Conservation (phyloP, 2,113 vertebrate genomes). For the Oryzias woworae region DNA sequence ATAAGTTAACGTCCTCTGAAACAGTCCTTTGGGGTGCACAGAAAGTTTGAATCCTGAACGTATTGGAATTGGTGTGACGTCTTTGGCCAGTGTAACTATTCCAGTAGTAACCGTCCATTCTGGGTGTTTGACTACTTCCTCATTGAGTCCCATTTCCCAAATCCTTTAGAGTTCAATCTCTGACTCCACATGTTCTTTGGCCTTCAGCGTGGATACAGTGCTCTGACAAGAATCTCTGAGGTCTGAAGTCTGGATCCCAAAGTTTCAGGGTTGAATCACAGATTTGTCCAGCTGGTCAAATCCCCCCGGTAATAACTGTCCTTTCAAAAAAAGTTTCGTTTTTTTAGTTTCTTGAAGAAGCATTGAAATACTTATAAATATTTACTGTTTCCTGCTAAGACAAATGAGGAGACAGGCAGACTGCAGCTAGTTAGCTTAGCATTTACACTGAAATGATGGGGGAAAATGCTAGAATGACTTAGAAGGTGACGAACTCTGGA, state of each 20-base stretch:
- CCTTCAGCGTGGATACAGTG: slow-evolving; percentile 41
- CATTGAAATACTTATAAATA: no score
- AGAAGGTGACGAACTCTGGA: neutral
- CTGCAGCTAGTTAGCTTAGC: slow-evolving; percentile 9
- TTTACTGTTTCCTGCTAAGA: no score
- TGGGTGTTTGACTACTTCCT: slow-evolving; percentile 1
- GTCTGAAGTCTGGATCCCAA: slow-evolving; percentile 24
- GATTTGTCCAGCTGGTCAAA: slow-evolving; percentile 20
- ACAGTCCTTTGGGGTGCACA: slow-evolving; percentile 35
- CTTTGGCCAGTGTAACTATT: slow-evolving; percentile 48
- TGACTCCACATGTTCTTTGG: slow-evolving; percentile 39
- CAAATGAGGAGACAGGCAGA: neutral
- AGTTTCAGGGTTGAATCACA: slow-evolving; percentile 21
- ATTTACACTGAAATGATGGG: slow-evolving; percentile 6
- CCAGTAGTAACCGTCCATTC: slow-evolving; percentile 35
- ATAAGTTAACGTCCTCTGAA: slow-evolving; percentile 48
- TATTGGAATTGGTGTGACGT: slow-evolving; percentile 18
- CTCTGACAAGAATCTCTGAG: slow-evolving; percentile 22
- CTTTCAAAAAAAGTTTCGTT: no score
- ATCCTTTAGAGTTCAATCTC: slow-evolving; percentile 14
- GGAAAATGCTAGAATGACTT: neutral
- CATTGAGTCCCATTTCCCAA: slow-evolving; percentile 35
- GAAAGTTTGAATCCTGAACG: slow-evolving; percentile 30
- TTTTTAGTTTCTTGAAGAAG: no score
- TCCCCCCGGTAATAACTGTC: neutral